Conservation (phyloP, 2,797 vertebrate genomes). For the Halcyon smyrnensis region DNA sequence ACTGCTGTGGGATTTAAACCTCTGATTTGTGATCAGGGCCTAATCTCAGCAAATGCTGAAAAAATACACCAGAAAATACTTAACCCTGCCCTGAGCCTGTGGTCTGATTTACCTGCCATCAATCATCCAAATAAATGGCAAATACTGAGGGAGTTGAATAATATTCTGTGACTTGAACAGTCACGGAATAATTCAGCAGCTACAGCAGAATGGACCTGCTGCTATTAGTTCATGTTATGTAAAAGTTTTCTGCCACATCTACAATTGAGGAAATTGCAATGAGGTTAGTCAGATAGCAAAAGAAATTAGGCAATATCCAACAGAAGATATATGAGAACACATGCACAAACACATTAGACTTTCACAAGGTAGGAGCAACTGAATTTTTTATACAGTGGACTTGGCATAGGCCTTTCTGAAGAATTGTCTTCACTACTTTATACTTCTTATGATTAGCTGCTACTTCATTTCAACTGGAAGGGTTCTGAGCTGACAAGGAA, state of each 20-base stretch:
- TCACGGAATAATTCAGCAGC: conserved; percentile 1
- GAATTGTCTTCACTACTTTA: conserved; percentile 17
- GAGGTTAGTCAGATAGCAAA: conserved; percentile 55
- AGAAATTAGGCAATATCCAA: conserved; percentile 17
- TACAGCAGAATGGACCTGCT: background rate
- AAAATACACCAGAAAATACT: conserved; percentile 8
- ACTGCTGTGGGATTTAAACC: background rate
- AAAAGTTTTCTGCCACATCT: conserved; percentile 15
- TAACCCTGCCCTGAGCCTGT: background rate
- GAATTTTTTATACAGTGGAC: background rate
- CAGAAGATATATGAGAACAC: background rate
- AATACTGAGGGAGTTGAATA: background rate
- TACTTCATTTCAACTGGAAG: background rate
- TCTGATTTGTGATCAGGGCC: background rate
- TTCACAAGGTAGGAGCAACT: background rate
- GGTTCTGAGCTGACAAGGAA: conserved; percentile 27
- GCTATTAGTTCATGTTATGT: background rate
- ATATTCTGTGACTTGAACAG: background rate
- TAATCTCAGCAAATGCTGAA: background rate
- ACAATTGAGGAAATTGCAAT: background rate
- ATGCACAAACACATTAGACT: background rate
- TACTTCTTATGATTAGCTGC: background rate
- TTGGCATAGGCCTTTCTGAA: background rate
- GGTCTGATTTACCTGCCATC: background rate
- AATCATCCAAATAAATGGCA: conserved; percentile 6